phyloP scores from a whole-genome alignment of 2,888 invertebrate genomes.

The Hydrotaea cyrtoneurina region DNA sequence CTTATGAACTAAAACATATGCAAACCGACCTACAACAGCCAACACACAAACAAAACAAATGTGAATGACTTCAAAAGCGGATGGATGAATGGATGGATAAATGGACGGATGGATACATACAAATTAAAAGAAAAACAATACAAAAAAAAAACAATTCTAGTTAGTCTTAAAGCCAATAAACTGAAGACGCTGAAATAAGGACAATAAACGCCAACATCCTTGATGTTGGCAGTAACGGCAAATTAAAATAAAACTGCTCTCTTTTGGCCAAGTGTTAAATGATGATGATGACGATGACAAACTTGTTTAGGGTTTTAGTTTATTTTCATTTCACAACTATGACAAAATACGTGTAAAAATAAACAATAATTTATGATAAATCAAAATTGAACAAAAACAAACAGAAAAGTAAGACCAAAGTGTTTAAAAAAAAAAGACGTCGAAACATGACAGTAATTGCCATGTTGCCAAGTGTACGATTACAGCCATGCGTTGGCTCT shows the following conservation, averaged over 20 bases:
- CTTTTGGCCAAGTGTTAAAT: not conserved
- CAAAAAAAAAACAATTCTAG: conserved; percentile 8
- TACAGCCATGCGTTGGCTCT: conserved; percentile 70
- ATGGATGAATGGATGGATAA: not conserved
- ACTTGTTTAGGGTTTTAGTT: no score
- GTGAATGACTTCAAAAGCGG: conserved; percentile 23
- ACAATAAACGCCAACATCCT: not conserved
- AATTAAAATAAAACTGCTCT: not conserved
- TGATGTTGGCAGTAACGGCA: no score
- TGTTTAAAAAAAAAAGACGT: conserved; percentile 46
- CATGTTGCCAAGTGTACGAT: conserved; percentile 49
- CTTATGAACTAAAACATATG: no score
- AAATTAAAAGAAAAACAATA: conserved; percentile 20
- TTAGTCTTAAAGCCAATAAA: not conserved
- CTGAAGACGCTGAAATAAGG: not conserved
- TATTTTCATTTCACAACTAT: not conserved
- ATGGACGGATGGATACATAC: conserved; percentile 18
- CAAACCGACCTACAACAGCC: no score
- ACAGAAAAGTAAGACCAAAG: conserved; percentile 29
- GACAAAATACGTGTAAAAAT: no score
- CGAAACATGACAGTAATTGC: conserved; percentile 52
- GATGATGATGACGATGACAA: no score
- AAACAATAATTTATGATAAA: not conserved
- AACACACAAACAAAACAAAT: not conserved
- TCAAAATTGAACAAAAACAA: not conserved